These are phyloP conservation scores for Parapsyche elsis DNA, from an alignment of 1,140 invertebrate genomes.

Conservation along the genomic window DNA sequence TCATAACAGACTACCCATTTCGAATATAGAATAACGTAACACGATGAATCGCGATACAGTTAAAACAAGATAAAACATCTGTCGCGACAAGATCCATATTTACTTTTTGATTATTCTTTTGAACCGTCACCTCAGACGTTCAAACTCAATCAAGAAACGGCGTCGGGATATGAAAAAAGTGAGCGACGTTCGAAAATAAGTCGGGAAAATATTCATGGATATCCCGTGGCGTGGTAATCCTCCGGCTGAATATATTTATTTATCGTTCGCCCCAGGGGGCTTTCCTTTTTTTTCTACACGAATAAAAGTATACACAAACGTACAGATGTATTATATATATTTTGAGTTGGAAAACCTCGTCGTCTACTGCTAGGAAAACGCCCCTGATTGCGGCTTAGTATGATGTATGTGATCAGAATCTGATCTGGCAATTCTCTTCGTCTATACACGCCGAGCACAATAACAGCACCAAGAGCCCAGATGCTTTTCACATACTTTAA, in stretches of 20 bases:
- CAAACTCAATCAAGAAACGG: neutral
- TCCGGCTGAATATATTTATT: constrained; percentile 15
- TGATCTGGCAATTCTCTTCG: constrained; percentile 29
- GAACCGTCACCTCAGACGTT: neutral
- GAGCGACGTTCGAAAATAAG: constrained; percentile 11
- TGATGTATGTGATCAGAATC: constrained; percentile 48
- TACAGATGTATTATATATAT: neutral
- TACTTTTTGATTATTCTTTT: too few species aligned
- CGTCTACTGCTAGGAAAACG: neutral
- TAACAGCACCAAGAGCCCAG: neutral
- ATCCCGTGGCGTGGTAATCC: constrained; percentile 11
- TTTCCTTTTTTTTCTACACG: neutral
- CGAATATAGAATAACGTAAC: too few species aligned
- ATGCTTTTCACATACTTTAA: neutral
- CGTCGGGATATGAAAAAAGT: too few species aligned
- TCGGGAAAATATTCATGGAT: constrained; percentile 14
- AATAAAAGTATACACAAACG: neutral
- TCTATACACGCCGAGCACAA: neutral
- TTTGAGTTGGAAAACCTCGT: neutral
- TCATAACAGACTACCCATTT: too few species aligned
- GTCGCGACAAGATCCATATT: too few species aligned
- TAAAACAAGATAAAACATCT: too few species aligned
- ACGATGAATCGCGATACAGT: too few species aligned
- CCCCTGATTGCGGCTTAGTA: constrained; percentile 47
- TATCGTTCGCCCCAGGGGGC: neutral